Evolutionary conservation across 2,113 vertebrate species (phyloP), one percentile per base, ranked within the genome.

Genomic region (Kryptolebias marmoratus): DNA sequence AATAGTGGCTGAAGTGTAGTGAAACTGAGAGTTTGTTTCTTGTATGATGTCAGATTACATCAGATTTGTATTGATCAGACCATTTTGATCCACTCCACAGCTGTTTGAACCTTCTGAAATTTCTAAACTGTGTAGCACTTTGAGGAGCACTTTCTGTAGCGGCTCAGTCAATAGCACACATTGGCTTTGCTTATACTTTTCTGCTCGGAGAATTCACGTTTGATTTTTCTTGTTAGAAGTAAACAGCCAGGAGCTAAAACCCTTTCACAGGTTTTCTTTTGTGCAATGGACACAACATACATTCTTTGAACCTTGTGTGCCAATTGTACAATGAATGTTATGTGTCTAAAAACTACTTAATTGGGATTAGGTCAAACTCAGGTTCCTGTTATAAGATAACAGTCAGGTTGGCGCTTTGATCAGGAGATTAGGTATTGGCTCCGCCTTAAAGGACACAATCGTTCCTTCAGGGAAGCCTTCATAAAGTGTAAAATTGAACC

Each of bases 321-420:
- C 66, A 28, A 58, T 71, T 73, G 67, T 71, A 60, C 28, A 77
- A 78, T 73, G 65, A 77, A 57, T 73, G 53, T 48, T 67, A 56
- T 44, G 61, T 28, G 65, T 27, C n/a, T 42, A 55, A 75, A 54
- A 56, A 11, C 56, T 61, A 62, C 68, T 79, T 80, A 50, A 54
- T 1, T 57, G 27, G 64, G 49, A 81, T 79, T 79, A 73, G n/a
- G 56, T 72, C 60, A 61, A 73, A 73, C 47, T 68, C 58, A 66
- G 65, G 48, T 70, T 10, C 4, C 65, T 32, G 76, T 82, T 79
- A 82, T 82, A 44, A 73, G 73, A 87, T 90, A 68, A 82, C 27
- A 62, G 66, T 65, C 42, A 47, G 60, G 61, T 84, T 71, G 80
- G 80, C 82, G 82, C 60, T 84, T 82, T 79, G 65, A 87, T 82